These are phyloP conservation scores for Galaxea fascicularis DNA, from an alignment of 92 coral and sea anemone genomes.

Conservation along the genomic window DNA sequence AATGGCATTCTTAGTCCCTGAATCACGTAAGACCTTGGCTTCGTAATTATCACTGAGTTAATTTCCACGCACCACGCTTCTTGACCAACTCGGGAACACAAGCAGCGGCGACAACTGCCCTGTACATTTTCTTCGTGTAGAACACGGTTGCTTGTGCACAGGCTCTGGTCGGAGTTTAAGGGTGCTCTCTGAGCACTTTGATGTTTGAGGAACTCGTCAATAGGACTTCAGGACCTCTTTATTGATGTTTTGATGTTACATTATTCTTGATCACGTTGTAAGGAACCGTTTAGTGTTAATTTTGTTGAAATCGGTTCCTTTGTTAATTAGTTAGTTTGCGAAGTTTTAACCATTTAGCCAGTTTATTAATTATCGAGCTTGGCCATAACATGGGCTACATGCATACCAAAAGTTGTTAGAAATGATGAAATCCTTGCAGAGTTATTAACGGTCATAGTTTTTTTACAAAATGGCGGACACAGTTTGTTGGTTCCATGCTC, in stretches of 20 bases:
- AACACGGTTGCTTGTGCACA: slow-evolving; percentile 12
- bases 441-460: neutral
- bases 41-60: too few relatives aligned
- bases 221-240: neutral
- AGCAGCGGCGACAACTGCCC: too few relatives aligned
- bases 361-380: neutral
- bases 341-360: neutral
- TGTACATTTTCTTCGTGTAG: neutral
- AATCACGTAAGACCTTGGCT: too few relatives aligned
- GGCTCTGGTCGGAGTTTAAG: slow-evolving; percentile 18
- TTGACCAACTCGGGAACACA: too few relatives aligned
- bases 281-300: slow-evolving; percentile 28
- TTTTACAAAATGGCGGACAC: neutral
- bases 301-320: slow-evolving; percentile 19
- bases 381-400: neutral
- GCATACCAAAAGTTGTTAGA: neutral
- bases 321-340: neutral
- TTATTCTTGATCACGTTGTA: slow-evolving; percentile 1
- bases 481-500: neutral
- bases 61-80: too few relatives aligned
- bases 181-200: slow-evolving; percentile 15
- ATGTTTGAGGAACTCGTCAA: neutral
- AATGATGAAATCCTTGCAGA: neutral
- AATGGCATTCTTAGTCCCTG: too few relatives aligned
- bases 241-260: neutral